Evolutionary conservation across 2,797 vertebrate genomes (phyloP), one percentile per base, ranked within the genome.

Genomic region (Malacoraja senta): DNA sequence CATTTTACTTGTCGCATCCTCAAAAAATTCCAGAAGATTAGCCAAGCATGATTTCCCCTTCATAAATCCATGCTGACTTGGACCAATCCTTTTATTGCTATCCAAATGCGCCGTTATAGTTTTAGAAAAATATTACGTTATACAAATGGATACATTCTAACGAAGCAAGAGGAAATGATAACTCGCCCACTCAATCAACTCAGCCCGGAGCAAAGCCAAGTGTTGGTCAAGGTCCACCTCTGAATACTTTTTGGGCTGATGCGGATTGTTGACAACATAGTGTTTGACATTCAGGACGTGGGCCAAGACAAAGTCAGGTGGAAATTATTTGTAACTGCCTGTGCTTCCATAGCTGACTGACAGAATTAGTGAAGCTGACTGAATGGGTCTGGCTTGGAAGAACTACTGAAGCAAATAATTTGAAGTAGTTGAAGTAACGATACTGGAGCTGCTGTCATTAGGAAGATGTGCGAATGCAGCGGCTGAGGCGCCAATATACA

Each of bases 301-400:
- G 53, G 81, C 53, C 81, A 84, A 84, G 53, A 84, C 9, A 58
- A 26, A 84, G 81, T 53, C 81, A 61, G 81, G n/a, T 63, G 58
- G 53, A 86, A 86, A 86, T 86, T 63, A 86, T 86, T 86, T 86
- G 83, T 65, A 61, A 63, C 13, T 86, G 83, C 29, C 58, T 86
- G 83, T 61, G 61, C 29, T 86, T 86, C 29, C 83, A 63, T 61
- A 63, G 83, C 83, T 65, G 83, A 86, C 83, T 86, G 29, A 86
- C 1, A n/a, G 63, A 29, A 9, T 86, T 29, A 86, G n/a, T 86
- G 58, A 58, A 63, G 32, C 58, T 86, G 58, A 29, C 83, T 86
- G 63, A 63, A 86, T 86, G 83, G 29, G 10, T 29, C 83, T 86
- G 83, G 29, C 53, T 61, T 84, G 53, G 53, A n/a, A 84, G 24